Conservation (phyloP, 2,797 vertebrate species). For the Melanotaenia parkinsoni region DNA sequence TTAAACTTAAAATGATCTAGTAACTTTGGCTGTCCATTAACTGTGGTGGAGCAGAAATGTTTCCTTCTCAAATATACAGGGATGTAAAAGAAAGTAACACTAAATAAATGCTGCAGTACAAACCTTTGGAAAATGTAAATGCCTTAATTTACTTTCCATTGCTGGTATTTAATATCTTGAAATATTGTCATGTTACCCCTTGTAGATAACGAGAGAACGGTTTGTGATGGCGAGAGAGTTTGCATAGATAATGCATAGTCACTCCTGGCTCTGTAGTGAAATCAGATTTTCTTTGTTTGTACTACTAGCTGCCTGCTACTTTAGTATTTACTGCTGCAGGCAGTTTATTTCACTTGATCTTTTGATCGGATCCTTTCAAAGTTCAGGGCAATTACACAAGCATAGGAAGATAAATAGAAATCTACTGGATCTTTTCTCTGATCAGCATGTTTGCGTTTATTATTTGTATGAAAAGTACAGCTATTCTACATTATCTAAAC, state of each 20-base stretch:
- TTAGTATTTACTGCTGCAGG: slow-evolving; percentile 3
- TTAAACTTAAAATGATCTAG: neutral
- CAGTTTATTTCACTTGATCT: slow-evolving; percentile 9
- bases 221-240: neutral
- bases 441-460: slow-evolving; percentile 4
- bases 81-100: neutral
- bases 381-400: slow-evolving; percentile 1
- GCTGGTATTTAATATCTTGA: slow-evolving; percentile 5
- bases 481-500: neutral
- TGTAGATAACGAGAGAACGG: neutral
- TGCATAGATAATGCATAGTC: neutral
- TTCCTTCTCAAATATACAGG: neutral
- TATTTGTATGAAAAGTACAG: neutral
- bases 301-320: neutral
- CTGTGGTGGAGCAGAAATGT: neutral
- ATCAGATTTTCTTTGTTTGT: slow-evolving; percentile 29
- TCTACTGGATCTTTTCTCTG: neutral
- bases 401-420: neutral
- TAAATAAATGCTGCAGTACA: neutral
- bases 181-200: neutral
- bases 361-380: neutral
- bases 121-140: neutral
- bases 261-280: slow-evolving; percentile 19
- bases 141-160: too few species aligned
- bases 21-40: neutral